Evolutionary conservation across 1,140 invertebrate genomes (phyloP).

Genomic region (Paramacrobiotus metropolitanus): DNA sequence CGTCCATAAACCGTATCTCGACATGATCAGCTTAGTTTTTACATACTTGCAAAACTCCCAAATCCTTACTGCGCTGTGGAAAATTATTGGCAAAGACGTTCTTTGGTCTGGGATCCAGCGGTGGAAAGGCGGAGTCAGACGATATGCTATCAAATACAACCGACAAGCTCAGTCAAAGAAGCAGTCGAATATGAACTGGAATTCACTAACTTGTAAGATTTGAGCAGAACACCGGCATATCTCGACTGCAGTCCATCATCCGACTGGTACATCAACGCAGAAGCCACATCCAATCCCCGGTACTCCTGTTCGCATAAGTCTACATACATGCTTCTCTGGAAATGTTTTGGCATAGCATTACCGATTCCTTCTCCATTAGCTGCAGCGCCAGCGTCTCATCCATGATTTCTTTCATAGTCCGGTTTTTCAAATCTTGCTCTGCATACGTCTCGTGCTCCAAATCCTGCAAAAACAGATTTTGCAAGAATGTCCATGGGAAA

Average conservation of each 20-base stretch:
- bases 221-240: neutral
- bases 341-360: neutral
- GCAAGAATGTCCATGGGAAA: no score
- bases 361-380: neutral
- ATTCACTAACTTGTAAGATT: neutral
- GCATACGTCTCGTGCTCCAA: conserved; percentile 4
- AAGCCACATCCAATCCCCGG: neutral
- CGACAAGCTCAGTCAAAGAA: neutral
- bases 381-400: neutral
- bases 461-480: neutral
- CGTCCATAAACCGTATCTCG: no score
- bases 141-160: neutral
- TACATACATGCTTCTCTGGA: neutral
- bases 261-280: neutral
- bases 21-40: no score
- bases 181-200: neutral
- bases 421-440: neutral
- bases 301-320: neutral
- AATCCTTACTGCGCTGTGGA: no score
- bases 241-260: neutral
- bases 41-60: no score
- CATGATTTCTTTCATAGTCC: neutral
- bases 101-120: neutral
- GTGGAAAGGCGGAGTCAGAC: neutral
- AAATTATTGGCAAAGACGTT: no score